Evolutionary conservation across 2,797 vertebrate species (phyloP), one percentile per base, ranked within the genome.

Genomic region (Melanogrammus aeglefinus): DNA sequence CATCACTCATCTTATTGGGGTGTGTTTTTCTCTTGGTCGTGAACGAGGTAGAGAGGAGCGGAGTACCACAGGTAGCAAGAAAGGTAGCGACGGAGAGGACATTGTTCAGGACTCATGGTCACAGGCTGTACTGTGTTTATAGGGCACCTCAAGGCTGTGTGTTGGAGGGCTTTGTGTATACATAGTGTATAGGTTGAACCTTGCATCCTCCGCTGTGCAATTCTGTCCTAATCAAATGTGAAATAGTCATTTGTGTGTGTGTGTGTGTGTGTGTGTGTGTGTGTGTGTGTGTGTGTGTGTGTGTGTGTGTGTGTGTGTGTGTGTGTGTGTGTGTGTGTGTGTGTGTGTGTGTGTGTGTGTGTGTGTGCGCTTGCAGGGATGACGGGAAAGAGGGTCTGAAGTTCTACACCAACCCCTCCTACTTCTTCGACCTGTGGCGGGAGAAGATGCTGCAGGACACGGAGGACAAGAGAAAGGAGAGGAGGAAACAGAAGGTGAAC

Each of bases 381-480:
- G 98, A 99, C 80, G 97, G 97, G 75, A 99, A 99, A 90, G 95
- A 99, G 72, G 96, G 97, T 71, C 94, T 98, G 78, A 99, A 99
- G 88, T 99, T 99, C 91, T 99, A 99, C 88, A 99, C 97, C 71
- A 98, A 99, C 88, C 97, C 97, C 31, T 99, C 97, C 0, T 99
- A 99, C 92, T 99, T 99, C 93, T 99, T 99, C 76, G 97, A 99
- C 88, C 93, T 99, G 70, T 99, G 97, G 97, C 96, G 97, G 86
- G 97, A 99, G 93, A 99, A 99, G 91, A 99, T 99, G 97, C 91
- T 99, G 82, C 97, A 99, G 91, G 97, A 99, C 91, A 99, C 97
- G 0, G 97, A 99, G 85, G 97, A 99, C 93, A 99, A 99, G 91
- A 94, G 97, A 89, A 99, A 99, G 91, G 97, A 99, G 90, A 96